phyloP scores from a whole-genome alignment of 2,888 invertebrate genomes.

The Polyommatus icarus region DNA sequence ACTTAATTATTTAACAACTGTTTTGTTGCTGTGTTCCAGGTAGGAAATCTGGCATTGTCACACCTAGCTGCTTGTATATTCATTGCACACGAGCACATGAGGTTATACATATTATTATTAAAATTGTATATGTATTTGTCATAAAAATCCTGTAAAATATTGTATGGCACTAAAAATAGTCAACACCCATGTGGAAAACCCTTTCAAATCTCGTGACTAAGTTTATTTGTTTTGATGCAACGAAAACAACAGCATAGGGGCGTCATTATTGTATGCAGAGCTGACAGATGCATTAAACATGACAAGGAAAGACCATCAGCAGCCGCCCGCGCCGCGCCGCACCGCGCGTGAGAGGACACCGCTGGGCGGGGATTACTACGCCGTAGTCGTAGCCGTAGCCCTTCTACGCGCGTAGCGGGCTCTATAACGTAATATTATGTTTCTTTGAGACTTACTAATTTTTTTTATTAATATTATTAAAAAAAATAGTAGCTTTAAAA shows the following conservation, averaged over 20 bases:
- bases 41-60: neutral
- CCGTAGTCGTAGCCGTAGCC: conserved; percentile 54
- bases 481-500: neutral
- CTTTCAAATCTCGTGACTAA: conserved; percentile 11
- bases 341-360: conserved; percentile 68
- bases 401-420: conserved; percentile 60
- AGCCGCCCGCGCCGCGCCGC: conserved; percentile 57
- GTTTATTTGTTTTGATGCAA: conserved; percentile 26
- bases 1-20: neutral
- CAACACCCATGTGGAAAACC: neutral
- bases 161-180: neutral
- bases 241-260: conserved; percentile 44
- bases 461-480: neutral
- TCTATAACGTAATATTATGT: neutral
- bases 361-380: conserved; percentile 73
- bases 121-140: too few relatives aligned
- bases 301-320: conserved; percentile 70
- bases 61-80: too few relatives aligned
- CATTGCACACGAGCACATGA: too few relatives aligned
- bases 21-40: neutral
- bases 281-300: conserved; percentile 70
- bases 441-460: too few relatives aligned
- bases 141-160: neutral
- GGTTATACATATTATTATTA: too few relatives aligned
- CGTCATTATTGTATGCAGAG: conserved; percentile 58